Base-by-base conservation (phyloP, 2,888 invertebrate species). In the Leptogaster cylindrica region DNA sequence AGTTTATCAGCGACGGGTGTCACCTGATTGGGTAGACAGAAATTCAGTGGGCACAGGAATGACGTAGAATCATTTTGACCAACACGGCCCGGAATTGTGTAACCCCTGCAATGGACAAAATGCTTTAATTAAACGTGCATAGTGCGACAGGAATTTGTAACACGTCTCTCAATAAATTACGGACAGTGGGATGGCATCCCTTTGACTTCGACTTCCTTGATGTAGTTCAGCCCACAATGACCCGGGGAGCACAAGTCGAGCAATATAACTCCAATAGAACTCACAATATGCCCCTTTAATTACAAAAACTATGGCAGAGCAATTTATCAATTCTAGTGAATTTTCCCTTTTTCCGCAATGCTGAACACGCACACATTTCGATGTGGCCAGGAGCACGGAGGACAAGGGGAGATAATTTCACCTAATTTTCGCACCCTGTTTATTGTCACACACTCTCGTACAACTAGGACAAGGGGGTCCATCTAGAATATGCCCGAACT, bases 331-430 rank as follows among this genome's bases (percentile, higher is more conserved):
- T 70, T 70, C 68, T 68, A 66, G 67, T 65, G 46, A 52, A 44
- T 66, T 68, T 68, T 63, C 65, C 65, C 52, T 65, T 65, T 65
- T 65, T 65, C 51, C 50, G 18, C 33, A 55, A 16, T 68, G 20
- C 39, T 50, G 44, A 55, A 41, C 65, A 48, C 41, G 44, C 12
- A 28, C 2, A 4, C 8, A 36, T n/a, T n/a, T n/a, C n/a, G 4
- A 50, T 7, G 20, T 23, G 25, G 23, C 23, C 46, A 46, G 10
- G 7, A 27, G 18, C 23, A 46, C 10, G 23, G 67, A 70, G 70
- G 70, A 71, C 71, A 68, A 64, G 39, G 70, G 69, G 70, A 72
- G 72, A 73, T 72, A 73, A 72, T 73, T 73, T 72, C 72, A 72
- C 72, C 72, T 72, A 71, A 72, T 71, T 73, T 73, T 68, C 70